Percentiles rank a stretch among this genome's conserved stretches.
Evolutionary conservation across 2,797 vertebrate genomes (phyloP).

Genomic region (Cryptoblepharus egeriae): DNA sequence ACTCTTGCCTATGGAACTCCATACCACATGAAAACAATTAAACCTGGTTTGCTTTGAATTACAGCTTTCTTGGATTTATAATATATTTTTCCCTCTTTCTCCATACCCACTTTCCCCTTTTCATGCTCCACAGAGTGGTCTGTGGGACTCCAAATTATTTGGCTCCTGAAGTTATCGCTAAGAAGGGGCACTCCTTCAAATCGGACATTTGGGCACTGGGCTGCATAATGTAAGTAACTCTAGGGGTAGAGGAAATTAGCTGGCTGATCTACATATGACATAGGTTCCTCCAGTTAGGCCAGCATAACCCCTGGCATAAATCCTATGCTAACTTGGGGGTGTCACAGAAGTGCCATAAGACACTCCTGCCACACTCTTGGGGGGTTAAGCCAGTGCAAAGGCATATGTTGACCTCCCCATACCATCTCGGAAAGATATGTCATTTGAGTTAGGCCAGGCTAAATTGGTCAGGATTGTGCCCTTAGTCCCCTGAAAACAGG

Average conservation of each 20-base stretch:
- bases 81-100: background rate
- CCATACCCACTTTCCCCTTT: accelerated
- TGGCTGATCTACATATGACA: background rate
- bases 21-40: background rate
- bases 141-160: slow-evolving; percentile 72
- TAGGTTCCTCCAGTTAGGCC: no score
- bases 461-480: no score
- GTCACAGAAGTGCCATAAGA: no score
- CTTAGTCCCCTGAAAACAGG: no score
- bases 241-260: no score
- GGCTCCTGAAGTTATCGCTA: slow-evolving; percentile 73
- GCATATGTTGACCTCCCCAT: no score
- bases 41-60: background rate
- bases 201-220: slow-evolving; percentile 76
- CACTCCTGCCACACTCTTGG: no score
- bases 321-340: no score
- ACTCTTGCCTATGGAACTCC: background rate
- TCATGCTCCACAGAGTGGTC: slow-evolving; percentile 51
- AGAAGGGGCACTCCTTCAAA: slow-evolving; percentile 66
- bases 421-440: no score
- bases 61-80: background rate
- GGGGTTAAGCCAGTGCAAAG: no score
- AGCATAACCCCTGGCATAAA: no score
- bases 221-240: slow-evolving; percentile 63
- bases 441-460: no score